Percentiles rank a stretch among this genome's conserved stretches.
Evolutionary conservation across 2,113 vertebrate species (phyloP).

Genomic region (Gymnobelideus leadbeateri): DNA sequence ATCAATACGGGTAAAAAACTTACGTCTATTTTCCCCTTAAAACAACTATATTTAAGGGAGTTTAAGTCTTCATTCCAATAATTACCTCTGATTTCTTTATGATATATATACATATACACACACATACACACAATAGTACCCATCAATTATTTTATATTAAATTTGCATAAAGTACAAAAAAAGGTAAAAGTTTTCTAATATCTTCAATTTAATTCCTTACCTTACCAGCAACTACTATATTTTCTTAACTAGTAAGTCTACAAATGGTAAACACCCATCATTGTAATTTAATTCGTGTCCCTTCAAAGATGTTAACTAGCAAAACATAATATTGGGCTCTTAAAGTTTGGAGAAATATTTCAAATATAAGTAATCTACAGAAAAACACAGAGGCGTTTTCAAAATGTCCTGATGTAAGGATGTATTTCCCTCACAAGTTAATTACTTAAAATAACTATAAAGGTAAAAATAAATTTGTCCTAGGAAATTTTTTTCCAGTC

Average conservation of each 20-base stretch:
- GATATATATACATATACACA: not conserved
- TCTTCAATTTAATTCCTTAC: slow-evolving; percentile 54
- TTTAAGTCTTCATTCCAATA: slow-evolving; percentile 62
- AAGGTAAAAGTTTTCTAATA: slow-evolving; percentile 59
- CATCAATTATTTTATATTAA: slow-evolving; percentile 41
- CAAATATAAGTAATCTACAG: slow-evolving; percentile 49
- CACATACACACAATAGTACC: not conserved
- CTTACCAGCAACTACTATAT: slow-evolving; percentile 52
- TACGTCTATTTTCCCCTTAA: slow-evolving; percentile 32
- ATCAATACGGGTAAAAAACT: slow-evolving; percentile 48
- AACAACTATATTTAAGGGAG: slow-evolving; percentile 49
- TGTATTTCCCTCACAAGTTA: slow-evolving; percentile 37
- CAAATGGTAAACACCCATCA: slow-evolving; percentile 11
- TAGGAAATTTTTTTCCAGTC: not conserved
- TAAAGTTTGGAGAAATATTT: slow-evolving; percentile 57
- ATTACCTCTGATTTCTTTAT: slow-evolving; percentile 46
- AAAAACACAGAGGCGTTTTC: slow-evolving; percentile 27
- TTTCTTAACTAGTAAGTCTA: slow-evolving; percentile 56
- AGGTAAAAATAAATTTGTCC: not conserved
- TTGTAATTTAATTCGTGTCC: slow-evolving; percentile 44
- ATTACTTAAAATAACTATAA: not conserved
- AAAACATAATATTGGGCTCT: slow-evolving; percentile 49
- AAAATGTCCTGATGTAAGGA: slow-evolving; percentile 40
- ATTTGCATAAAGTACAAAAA: slow-evolving; percentile 49
- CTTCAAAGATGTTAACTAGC: slow-evolving; percentile 40